Conservation (phyloP, 2,113 vertebrate species). For the Siphamia tubifer region DNA sequence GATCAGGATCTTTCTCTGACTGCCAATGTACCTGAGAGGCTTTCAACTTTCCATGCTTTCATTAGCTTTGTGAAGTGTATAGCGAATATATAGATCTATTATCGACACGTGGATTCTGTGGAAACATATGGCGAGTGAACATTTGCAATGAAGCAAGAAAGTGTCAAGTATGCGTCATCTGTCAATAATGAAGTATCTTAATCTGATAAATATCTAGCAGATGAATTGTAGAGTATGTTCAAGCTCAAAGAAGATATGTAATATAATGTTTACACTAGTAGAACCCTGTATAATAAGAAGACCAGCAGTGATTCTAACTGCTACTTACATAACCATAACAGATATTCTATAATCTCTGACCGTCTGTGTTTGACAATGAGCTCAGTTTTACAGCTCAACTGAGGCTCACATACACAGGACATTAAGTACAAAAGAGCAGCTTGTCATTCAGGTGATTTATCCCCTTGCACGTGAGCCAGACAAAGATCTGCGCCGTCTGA, state of each 20-base stretch:
- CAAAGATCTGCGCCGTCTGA: not conserved
- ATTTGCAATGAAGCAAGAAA: not conserved
- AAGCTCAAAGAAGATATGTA: not conserved
- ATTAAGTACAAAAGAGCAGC: not conserved
- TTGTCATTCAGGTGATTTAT: constrained; percentile 19
- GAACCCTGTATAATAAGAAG: not conserved
- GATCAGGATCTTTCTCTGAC: not conserved
- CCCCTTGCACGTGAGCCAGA: constrained; percentile 1
- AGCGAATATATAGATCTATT: constrained; percentile 12
- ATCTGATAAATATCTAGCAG: constrained; percentile 6
- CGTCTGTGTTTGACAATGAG: not conserved
- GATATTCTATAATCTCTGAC: not conserved
- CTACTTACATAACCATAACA: constrained; percentile 1
- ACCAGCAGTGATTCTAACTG: not conserved
- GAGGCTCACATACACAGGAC: not conserved
- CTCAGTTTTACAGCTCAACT: not conserved
- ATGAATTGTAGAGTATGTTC: not conserved
- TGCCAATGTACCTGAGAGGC: constrained; percentile 4
- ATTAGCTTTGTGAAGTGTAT: constrained; percentile 4
- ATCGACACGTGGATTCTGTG: constrained; percentile 3
- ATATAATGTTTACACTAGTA: not conserved
- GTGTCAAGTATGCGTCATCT: not conserved
- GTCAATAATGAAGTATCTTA: not conserved
- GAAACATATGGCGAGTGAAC: not conserved
- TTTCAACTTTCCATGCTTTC: constrained; percentile 21